These are phyloP conservation scores for Syngnathus scovelli DNA, from an alignment of 2,113 vertebrate genomes.

Conservation along the genomic window DNA sequence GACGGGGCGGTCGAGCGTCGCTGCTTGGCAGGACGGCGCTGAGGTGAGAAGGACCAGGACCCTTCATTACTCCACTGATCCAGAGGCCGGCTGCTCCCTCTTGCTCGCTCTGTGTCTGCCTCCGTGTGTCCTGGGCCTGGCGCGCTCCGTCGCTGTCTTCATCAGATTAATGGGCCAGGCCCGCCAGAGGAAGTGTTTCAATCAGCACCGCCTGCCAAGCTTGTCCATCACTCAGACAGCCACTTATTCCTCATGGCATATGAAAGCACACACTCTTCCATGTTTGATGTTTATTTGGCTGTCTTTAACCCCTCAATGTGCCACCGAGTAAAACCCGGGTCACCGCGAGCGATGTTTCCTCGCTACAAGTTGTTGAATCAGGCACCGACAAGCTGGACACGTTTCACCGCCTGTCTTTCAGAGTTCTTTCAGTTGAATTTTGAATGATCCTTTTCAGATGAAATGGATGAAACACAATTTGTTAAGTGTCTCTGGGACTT, in stretches of 20 bases:
- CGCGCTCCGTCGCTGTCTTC: conserved; percentile 59
- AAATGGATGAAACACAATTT: conserved; percentile 68
- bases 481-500: conserved; percentile 64
- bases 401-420: conserved; percentile 38
- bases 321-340: conserved; percentile 25
- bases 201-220: conserved; percentile 72
- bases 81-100: conserved; percentile 44
- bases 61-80: conserved; percentile 64
- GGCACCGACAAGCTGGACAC: conserved; percentile 5
- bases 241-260: conserved; percentile 69
- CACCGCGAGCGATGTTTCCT: conserved; percentile 47
- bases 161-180: conserved; percentile 73
- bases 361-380: conserved; percentile 41
- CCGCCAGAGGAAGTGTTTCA: conserved; percentile 75
- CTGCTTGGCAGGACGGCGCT: conserved; percentile 52
- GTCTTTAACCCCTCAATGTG: conserved; percentile 19
- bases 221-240: conserved; percentile 71
- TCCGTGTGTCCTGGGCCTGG: conserved; percentile 17
- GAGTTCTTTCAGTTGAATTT: conserved; percentile 59
- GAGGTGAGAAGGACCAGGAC: conserved; percentile 66
- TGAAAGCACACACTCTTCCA: conserved; percentile 20
- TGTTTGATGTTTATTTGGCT: conserved; percentile 55
- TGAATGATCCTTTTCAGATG: conserved; percentile 68
- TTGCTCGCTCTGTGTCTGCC: conserved; percentile 11
- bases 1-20: conserved; percentile 54